phyloP scores from a whole-genome alignment of 1,140 invertebrate genomes.

The Hyposmocoma kahamanoa region DNA sequence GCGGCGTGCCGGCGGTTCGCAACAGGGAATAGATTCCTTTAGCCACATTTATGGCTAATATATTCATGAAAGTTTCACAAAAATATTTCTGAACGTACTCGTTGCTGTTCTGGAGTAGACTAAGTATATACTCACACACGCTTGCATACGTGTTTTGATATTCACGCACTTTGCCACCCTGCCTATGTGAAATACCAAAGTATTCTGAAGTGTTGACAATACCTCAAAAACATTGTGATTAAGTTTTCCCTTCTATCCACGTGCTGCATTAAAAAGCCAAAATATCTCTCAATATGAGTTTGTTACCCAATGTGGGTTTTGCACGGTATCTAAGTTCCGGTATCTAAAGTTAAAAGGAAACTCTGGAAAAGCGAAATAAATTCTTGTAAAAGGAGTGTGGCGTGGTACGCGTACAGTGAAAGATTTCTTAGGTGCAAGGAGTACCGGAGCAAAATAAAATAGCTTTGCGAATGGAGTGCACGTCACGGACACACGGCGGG shows the following conservation, averaged over 20 bases:
- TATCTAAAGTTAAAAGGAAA: too few relatives aligned
- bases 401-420: conserved; percentile 24
- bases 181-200: too few relatives aligned
- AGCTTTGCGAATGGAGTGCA: conserved; percentile 31
- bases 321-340: too few relatives aligned
- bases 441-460: conserved; percentile 43
- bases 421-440: conserved; percentile 30
- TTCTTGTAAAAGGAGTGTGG: conserved; percentile 13
- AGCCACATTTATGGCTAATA: conserved; percentile 71
- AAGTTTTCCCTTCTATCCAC: too few relatives aligned
- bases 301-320: too few relatives aligned
- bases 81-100: conserved; percentile 59
- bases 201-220: too few relatives aligned
- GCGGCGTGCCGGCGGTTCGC: conserved; percentile 23
- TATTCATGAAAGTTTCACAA: conserved; percentile 70
- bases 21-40: conserved; percentile 62
- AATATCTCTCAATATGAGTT: too few relatives aligned
- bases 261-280: too few relatives aligned
- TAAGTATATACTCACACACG: conserved; percentile 24
- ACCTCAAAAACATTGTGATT: too few relatives aligned
- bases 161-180: too few relatives aligned
- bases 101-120: conserved; percentile 43
- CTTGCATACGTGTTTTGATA: conserved; percentile 19
- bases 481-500: conserved; percentile 43
- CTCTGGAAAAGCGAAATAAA: conserved; percentile 20